phyloP scores from a whole-genome alignment of 2,797 vertebrate genomes.

The Sebastes minor region DNA sequence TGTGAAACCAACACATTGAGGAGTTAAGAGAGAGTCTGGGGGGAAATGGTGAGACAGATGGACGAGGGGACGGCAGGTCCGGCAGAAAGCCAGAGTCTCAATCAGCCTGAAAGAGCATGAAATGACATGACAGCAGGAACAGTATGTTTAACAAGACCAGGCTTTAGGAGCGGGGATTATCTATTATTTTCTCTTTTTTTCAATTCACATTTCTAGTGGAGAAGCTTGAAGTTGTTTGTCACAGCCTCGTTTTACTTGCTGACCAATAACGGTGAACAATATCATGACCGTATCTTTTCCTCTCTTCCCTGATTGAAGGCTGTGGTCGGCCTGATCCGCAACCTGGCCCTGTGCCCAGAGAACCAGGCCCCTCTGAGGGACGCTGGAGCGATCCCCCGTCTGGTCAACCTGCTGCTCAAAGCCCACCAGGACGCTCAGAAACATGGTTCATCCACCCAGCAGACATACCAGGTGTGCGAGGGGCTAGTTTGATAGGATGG shows the following conservation, averaged over 20 bases:
- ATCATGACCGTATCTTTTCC: neutral
- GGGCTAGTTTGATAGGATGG: neutral
- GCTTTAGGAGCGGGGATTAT: neutral
- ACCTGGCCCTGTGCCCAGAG: conserved; percentile 93
- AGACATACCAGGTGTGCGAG: conserved; percentile 89
- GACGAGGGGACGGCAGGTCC: conserved; percentile 9
- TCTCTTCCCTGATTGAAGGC: conserved; percentile 79
- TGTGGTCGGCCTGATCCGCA: conserved; percentile 94
- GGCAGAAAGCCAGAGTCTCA: conserved; percentile 31
- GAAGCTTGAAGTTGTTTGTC: neutral
- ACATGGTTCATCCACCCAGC: conserved; percentile 88
- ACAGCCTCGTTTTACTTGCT: neutral
- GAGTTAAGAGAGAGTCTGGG: neutral
- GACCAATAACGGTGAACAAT: neutral
- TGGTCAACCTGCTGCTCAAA: conserved; percentile 92
- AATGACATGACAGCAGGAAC: conserved; percentile 24
- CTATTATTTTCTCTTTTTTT: neutral
- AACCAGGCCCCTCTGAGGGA: conserved; percentile 93
- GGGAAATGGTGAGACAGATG: conserved; percentile 38
- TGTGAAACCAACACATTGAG: neutral
- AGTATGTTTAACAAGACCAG: conserved; percentile 8
- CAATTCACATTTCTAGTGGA: neutral
- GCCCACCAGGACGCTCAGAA: conserved; percentile 97
- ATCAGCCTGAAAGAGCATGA: conserved; percentile 27
- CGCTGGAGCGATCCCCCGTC: conserved; percentile 87